Evolutionary conservation across 2,797 vertebrate species (phyloP).

Genomic region (Rhinoraja longicauda): DNA sequence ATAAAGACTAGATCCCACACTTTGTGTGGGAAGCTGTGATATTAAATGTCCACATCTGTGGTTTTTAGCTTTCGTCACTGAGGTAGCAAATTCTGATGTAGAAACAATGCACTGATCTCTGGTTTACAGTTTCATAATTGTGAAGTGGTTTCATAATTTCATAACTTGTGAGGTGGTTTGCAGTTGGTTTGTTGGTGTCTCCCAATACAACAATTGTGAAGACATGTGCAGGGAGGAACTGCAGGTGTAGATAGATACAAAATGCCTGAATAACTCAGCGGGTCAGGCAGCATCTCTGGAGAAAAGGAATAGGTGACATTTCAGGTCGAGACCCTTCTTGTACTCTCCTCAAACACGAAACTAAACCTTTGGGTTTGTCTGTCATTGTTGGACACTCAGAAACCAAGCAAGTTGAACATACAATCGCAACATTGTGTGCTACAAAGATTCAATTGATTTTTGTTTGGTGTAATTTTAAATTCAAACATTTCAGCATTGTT

Average conservation of each 20-base stretch:
- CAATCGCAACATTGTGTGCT: neutral
- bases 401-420: neutral
- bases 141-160: neutral
- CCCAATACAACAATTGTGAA: neutral
- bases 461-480: neutral
- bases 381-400: neutral
- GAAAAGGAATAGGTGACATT: too few species aligned
- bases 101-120: neutral
- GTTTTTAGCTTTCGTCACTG: neutral
- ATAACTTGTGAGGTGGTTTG: neutral
- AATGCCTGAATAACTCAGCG: too few species aligned
- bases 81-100: neutral
- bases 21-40: neutral
- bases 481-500: neutral
- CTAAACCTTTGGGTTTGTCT: neutral
- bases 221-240: too few species aligned
- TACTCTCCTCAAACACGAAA: neutral
- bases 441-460: slow-evolving; percentile 9
- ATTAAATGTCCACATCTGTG: neutral
- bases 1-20: neutral
- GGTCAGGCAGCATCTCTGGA: too few species aligned
- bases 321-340: too few species aligned
- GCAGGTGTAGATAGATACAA: too few species aligned
- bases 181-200: neutral
- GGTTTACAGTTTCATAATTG: neutral